A percentile compares a stretch with the other conserved stretches of the same genome.
Conservation (phyloP, 2,113 vertebrate genomes). For the Salvelinus alpinus region DNA sequence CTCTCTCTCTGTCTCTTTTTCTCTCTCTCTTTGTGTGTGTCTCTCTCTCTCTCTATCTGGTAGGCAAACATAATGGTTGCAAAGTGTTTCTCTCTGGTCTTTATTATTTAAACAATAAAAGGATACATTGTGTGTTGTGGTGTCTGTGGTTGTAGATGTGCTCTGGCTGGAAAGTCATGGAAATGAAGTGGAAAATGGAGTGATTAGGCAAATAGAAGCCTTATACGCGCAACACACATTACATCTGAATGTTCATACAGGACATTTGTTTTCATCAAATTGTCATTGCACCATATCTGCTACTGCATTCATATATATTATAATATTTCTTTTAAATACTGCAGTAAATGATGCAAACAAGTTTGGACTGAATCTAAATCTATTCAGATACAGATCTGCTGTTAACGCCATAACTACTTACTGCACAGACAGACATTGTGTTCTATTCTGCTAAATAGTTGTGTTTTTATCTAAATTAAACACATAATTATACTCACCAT, state of each 20-base stretch:
- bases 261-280: slow-evolving; percentile 68
- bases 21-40: too few relatives aligned
- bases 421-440: too few relatives aligned
- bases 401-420: background rate
- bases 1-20: too few relatives aligned
- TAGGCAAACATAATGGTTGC: too few relatives aligned
- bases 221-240: slow-evolving; percentile 62
- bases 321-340: slow-evolving; percentile 56
- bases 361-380: slow-evolving; percentile 47
- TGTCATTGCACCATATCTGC: slow-evolving; percentile 55
- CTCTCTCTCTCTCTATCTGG: too few relatives aligned
- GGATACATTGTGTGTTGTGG: background rate
- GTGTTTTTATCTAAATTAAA: too few relatives aligned
- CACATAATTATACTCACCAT: too few relatives aligned
- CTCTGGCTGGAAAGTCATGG: slow-evolving; percentile 49
- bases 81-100: background rate
- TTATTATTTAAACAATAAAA: too few relatives aligned
- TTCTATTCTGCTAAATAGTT: too few relatives aligned
- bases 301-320: slow-evolving; percentile 54
- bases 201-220: slow-evolving; percentile 59
- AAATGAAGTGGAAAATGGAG: slow-evolving; percentile 71
- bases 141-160: slow-evolving; percentile 7
- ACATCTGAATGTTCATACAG: slow-evolving; percentile 60
- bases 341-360: slow-evolving; percentile 58
- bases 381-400: slow-evolving; percentile 2